Base-by-base conservation (phyloP, 2,888 invertebrate species). In the Microctonus brassicae region DNA sequence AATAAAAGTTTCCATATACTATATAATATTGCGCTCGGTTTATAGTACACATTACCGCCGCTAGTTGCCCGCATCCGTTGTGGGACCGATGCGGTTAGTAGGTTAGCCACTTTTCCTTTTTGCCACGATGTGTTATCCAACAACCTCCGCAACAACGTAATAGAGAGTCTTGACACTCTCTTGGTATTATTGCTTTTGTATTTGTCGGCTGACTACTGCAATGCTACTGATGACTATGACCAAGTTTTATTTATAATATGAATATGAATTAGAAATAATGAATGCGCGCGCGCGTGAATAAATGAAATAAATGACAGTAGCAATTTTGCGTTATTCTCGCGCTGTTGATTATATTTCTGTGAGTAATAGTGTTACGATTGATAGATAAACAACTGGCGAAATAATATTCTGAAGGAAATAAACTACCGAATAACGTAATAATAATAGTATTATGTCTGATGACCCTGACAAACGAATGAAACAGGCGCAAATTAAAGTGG, bases 81-180 rank as follows among this genome's bases (percentile, higher is more conserved):
- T 69, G 74, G 17, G 33, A 26, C 17, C 77, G 77, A 77, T 77
- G 77, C 76, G 75, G 78, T 78, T 78, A 78, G 80, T 79, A 80
- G 81, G 80, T 80, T 79, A 81, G 79, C 80, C 76, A 80, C 80
- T 81, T 81, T 81, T 80, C 80, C 80, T 81, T 80, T 80, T 79
- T 75, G 78, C 74, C 70, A 76, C 47, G 47, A 47, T 47, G 75
- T 76, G 78, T 78, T 78, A 78, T 78, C 78, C 78, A 78, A 78
- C n/a, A n/a, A n/a, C n/a, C n/a, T n/a, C 74, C 73, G 66, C 55
- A 34, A 47, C 74, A 69, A 74, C 76, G 75, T 76, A 76, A 76
- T 75, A 75, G 74, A 17, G 47, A 47, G 73, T 69, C 72, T 67
- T 69, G 72, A 71, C 73, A 69, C 68, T 73, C 69, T 52, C 24